Conservation (phyloP, 2,797 vertebrate genomes). For the Etheostoma perlongum region DNA sequence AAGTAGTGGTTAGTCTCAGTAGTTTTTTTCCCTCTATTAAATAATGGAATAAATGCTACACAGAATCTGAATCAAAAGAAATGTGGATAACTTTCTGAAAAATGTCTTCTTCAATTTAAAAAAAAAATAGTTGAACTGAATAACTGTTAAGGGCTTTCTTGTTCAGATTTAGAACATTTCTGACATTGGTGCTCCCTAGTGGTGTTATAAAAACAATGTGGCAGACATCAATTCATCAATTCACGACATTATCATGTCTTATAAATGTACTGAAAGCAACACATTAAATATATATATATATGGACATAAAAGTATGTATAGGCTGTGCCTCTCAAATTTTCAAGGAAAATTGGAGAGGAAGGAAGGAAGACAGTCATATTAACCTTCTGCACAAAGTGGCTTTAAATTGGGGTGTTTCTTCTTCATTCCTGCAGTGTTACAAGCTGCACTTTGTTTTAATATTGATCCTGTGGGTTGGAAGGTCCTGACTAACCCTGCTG, state of each 20-base stretch:
- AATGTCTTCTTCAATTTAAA: background rate
- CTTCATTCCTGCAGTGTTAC: constrained; percentile 53
- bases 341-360: no score
- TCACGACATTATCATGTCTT: no score
- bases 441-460: constrained; percentile 70
- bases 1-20: background rate
- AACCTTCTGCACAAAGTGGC: background rate
- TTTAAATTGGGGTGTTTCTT: background rate
- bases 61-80: background rate
- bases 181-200: constrained; percentile 12
- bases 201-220: background rate
- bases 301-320: no score
- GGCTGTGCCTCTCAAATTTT: no score
- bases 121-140: background rate
- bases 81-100: background rate
- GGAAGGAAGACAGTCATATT: background rate
- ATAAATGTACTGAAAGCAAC: no score
- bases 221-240: no score
- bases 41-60: background rate
- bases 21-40: background rate
- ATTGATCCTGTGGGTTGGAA: constrained; percentile 79
- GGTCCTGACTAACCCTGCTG: background rate
- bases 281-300: no score
- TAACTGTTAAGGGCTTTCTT: no score
- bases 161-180: background rate